Percentiles rank a stretch among this genome's conserved stretches.
These are phyloP conservation scores for Sycon ciliatum DNA, from an alignment of 37 sponge, comb jelly and placozoan species.

Conservation along the genomic window DNA sequence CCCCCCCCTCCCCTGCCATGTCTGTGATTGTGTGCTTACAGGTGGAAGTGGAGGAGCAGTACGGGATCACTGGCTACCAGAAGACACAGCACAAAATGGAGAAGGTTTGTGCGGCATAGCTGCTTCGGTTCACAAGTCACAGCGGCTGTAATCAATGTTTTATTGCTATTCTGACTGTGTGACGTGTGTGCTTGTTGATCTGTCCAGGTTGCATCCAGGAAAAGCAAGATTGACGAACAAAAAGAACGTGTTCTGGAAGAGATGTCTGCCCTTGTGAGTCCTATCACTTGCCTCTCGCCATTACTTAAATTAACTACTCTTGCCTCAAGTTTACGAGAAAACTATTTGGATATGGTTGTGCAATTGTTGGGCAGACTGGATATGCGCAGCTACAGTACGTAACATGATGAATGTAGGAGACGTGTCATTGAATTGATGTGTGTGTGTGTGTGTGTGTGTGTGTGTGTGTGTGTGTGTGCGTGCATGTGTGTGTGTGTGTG, in stretches of 20 bases:
- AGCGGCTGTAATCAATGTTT: not conserved
- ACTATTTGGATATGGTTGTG: no score
- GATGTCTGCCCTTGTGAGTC: slow-evolving; percentile 57
- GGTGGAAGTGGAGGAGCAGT: slow-evolving; percentile 55
- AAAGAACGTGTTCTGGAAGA: slow-evolving; percentile 64
- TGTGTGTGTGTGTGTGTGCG: slow-evolving; percentile 17
- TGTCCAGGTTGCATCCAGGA: slow-evolving; percentile 57
- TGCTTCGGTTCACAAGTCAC: not conserved
- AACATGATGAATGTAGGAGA: not conserved
- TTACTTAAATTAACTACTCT: no score
- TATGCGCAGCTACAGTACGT: no score
- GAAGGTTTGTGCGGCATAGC: slow-evolving; percentile 20
- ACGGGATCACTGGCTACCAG: slow-evolving; percentile 74
- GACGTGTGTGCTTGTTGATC: not conserved
- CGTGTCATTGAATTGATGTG: not conserved
- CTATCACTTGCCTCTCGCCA: not conserved
- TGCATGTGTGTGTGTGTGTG: slow-evolving; percentile 12
- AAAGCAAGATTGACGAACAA: slow-evolving; percentile 72
- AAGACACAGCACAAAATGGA: slow-evolving; percentile 76
- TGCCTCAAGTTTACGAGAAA: no score
- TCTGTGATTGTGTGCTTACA: slow-evolving; percentile 10
- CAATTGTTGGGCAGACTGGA: no score
- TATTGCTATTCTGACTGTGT: not conserved
- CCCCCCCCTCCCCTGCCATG: no score
- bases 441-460: slow-evolving; percentile 13